Evolutionary conservation across 2,888 invertebrate genomes (phyloP).

Genomic region (Drosophila mercatorum): DNA sequence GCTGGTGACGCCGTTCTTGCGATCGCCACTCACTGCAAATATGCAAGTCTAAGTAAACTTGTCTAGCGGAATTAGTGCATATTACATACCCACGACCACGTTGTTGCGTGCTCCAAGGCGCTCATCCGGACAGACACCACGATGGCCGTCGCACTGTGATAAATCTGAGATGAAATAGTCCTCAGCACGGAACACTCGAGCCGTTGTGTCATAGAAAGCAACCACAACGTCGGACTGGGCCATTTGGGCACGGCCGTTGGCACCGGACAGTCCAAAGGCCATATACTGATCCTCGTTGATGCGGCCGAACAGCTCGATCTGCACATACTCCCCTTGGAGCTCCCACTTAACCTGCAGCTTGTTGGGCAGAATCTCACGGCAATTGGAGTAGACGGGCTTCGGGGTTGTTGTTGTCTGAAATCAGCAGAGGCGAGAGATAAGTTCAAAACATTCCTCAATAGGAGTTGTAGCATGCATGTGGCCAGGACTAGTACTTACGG

Average conservation of each 20-base stretch:
- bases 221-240: constrained; percentile 93
- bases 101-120: constrained; percentile 92
- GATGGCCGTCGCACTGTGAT: constrained; percentile 92
- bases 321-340: constrained; percentile 90
- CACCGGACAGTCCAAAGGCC: constrained; percentile 94
- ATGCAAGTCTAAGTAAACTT: neutral
- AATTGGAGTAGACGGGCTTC: constrained; percentile 89
- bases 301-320: constrained; percentile 91
- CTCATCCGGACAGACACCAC: constrained; percentile 94
- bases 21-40: constrained; percentile 88
- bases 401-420: constrained; percentile 91
- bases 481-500: constrained; percentile 89
- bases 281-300: constrained; percentile 94
- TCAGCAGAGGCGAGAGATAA: constrained; percentile 22
- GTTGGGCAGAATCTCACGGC: constrained; percentile 93
- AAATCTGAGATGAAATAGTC: constrained; percentile 94
- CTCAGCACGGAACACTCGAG: constrained; percentile 88
- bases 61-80: no score
- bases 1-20: constrained; percentile 92
- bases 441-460: no score
- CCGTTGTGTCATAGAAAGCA: constrained; percentile 88
- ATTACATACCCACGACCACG: constrained; percentile 86
- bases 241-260: constrained; percentile 91
- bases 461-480: constrained; percentile 49
- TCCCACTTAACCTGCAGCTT: constrained; percentile 95